A percentile compares a stretch with the other conserved stretches of the same genome.
Conservation (phyloP, 2,888 invertebrate genomes). For the Panopea generosa region DNA sequence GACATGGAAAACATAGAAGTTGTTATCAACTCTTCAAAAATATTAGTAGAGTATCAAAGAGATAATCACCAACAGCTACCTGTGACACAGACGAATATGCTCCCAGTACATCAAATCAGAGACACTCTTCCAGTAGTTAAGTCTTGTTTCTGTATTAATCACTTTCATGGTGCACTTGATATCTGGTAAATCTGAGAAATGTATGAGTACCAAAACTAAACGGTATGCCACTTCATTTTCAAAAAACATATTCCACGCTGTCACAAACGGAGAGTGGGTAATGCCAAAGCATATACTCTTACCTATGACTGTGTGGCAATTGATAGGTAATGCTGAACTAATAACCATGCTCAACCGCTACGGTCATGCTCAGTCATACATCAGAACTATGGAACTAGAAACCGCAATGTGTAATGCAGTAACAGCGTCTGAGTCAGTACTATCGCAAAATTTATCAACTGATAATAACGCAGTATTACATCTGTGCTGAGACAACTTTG, state of each 20-base stretch:
- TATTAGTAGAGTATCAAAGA: neutral
- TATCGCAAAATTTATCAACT: slow-evolving; percentile 27
- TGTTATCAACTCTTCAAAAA: slow-evolving; percentile 9
- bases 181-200: slow-evolving; percentile 6
- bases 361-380: slow-evolving; percentile 48
- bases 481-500: slow-evolving; percentile 60
- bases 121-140: neutral
- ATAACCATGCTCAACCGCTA: slow-evolving; percentile 45
- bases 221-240: slow-evolving; percentile 23
- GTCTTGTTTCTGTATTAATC: slow-evolving; percentile 7
- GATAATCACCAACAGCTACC: neutral
- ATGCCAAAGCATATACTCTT: slow-evolving; percentile 47
- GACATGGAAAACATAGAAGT: slow-evolving; percentile 9
- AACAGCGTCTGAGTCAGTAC: slow-evolving; percentile 6
- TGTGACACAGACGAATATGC: no score
- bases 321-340: slow-evolving; percentile 57
- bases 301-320: slow-evolving; percentile 50
- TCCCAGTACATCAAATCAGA: no score
- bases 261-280: slow-evolving; percentile 44
- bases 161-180: neutral
- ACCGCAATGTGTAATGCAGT: slow-evolving; percentile 49
- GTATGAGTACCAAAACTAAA: slow-evolving; percentile 4
- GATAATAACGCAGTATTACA: slow-evolving; percentile 46
- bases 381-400: slow-evolving; percentile 42
- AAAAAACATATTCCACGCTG: slow-evolving; percentile 43